Evolutionary conservation across 2,113 vertebrate genomes (phyloP).

Genomic region (Benitochromis conjunctus): DNA sequence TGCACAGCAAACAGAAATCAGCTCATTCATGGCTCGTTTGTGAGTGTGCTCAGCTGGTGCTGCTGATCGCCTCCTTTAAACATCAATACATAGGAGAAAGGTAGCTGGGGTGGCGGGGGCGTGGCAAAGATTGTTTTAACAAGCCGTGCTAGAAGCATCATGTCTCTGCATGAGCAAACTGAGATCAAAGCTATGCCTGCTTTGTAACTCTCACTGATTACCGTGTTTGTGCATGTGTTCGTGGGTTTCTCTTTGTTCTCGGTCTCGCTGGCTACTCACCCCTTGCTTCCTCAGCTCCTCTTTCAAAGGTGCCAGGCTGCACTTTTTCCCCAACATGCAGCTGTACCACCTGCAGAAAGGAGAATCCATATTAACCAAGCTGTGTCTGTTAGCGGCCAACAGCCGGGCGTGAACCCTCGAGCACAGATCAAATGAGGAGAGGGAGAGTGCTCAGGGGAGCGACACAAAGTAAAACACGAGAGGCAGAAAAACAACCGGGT

Average conservation of each 20-base stretch:
- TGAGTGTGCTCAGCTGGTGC: conserved; percentile 11
- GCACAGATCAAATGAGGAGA: conserved; percentile 42
- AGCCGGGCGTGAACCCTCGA: not conserved
- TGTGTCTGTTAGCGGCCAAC: not conserved
- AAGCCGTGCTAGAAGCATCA: not conserved
- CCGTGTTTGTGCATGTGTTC: not conserved
- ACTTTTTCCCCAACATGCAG: conserved; percentile 99
- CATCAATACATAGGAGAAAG: not conserved
- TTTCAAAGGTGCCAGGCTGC: conserved; percentile 93
- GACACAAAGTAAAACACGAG: not conserved
- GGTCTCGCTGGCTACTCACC: conserved; percentile 71
- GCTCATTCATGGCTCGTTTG: conserved; percentile 16
- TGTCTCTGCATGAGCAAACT: not conserved
- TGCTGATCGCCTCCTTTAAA: not conserved
- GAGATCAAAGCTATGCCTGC: not conserved
- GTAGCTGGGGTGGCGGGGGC: not conserved
- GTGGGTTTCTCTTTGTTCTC: not conserved
- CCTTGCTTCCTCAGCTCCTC: conserved; percentile 93
- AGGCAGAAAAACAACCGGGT: conserved; percentile 14
- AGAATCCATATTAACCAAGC: conserved; percentile 8
- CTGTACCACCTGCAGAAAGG: conserved; percentile 91
- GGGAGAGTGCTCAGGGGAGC: not conserved
- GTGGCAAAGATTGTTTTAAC: not conserved
- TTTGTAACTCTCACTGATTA: not conserved
- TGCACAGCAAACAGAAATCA: conserved; percentile 19